Conservation (phyloP, 2,113 vertebrate genomes). For the Tenebrosternarchus preto region DNA sequence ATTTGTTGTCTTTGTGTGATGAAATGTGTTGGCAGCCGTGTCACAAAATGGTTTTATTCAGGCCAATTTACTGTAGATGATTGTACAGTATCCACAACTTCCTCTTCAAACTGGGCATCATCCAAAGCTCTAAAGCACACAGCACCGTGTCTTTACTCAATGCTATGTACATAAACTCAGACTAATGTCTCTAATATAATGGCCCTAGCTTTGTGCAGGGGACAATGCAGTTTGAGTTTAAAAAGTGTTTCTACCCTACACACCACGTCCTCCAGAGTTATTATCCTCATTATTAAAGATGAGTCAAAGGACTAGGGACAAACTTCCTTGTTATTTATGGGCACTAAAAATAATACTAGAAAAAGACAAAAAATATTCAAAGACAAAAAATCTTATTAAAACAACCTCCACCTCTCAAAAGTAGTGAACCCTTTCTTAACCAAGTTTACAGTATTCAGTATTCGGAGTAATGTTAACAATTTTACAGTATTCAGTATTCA, state of each 20-base stretch:
- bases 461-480: too few species aligned
- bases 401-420: too few species aligned
- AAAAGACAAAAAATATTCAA: too few species aligned
- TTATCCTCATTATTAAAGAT: too few species aligned
- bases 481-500: too few species aligned
- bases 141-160: not conserved
- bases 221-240: not conserved
- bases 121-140: not conserved
- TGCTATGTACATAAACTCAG: not conserved
- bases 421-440: too few species aligned
- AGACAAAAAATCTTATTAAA: too few species aligned
- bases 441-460: too few species aligned
- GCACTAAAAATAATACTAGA: too few species aligned
- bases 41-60: constrained; percentile 49
- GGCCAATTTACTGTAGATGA: constrained; percentile 33
- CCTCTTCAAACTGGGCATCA: not conserved
- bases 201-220: not conserved
- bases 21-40: constrained; percentile 47
- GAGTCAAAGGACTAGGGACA: too few species aligned
- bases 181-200: not conserved
- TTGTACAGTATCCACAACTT: constrained; percentile 13
- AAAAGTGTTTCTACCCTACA: not conserved
- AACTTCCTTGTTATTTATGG: too few species aligned
- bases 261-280: too few species aligned
- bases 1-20: constrained; percentile 42